Percentiles rank a stretch among this genome's conserved stretches.
phyloP scores from a whole-genome alignment of 1,140 invertebrate species.

The Drosophila oshimai region DNA sequence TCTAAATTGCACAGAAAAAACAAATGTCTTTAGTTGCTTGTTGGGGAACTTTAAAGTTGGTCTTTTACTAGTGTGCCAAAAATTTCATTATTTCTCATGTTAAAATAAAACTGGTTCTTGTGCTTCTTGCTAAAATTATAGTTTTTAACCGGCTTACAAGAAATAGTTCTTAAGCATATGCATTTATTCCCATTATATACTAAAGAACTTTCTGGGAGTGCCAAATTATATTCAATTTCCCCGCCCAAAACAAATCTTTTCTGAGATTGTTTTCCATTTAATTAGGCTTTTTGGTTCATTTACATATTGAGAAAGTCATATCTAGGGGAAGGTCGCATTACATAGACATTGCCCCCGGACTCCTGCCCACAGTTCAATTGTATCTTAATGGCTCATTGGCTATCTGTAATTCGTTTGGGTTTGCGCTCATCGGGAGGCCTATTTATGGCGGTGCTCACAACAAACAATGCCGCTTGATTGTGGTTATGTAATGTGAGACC shows the following conservation, averaged over 20 bases:
- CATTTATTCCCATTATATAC: neutral
- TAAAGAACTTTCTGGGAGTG: neutral
- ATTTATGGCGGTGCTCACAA: slow-evolving; percentile 50
- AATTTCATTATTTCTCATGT: no score
- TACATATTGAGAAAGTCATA: slow-evolving; percentile 23
- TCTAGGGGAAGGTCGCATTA: slow-evolving; percentile 36
- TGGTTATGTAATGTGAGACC: slow-evolving; percentile 47
- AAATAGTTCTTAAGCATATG: no score
- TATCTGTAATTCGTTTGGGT: slow-evolving; percentile 55
- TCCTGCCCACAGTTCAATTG: slow-evolving; percentile 32
- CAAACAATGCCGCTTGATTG: slow-evolving; percentile 36
- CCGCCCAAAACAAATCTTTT: neutral
- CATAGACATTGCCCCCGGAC: slow-evolving; percentile 35
- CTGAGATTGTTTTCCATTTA: neutral
- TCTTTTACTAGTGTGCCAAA: no score
- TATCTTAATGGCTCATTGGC: slow-evolving; percentile 68
- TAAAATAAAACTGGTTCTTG: no score
- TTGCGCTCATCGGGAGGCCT: slow-evolving; percentile 47
- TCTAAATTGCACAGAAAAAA: no score
- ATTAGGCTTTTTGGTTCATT: neutral
- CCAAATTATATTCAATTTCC: neutral
- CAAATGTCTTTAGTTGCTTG: no score
- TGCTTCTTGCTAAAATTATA: no score
- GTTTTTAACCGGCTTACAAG: no score
- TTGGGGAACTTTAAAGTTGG: no score